Evolutionary conservation across 2,888 invertebrate genomes (phyloP).

Genomic region (Spisula solida): DNA sequence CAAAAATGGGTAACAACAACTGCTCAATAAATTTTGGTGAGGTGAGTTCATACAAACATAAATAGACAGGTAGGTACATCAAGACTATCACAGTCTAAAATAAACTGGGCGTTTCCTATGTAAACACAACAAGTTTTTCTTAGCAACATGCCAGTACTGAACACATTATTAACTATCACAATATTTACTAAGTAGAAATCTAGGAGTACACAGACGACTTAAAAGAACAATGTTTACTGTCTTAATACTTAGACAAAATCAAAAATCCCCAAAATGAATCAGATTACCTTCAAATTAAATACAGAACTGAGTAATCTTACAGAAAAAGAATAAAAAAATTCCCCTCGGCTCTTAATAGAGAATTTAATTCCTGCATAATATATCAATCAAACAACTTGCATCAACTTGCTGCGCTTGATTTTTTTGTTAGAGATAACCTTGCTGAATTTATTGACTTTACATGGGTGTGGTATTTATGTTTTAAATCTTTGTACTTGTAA

Average conservation of each 20-base stretch:
- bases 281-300: constrained; percentile 10
- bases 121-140: constrained; percentile 2
- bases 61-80: not conserved
- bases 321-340: constrained; percentile 16
- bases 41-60: not conserved
- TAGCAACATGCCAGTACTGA: constrained; percentile 11
- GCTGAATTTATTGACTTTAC: constrained; percentile 46
- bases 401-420: constrained; percentile 46
- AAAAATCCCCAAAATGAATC: constrained; percentile 25
- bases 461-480: constrained; percentile 49
- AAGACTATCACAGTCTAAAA: not conserved
- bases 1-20: not conserved
- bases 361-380: constrained; percentile 35
- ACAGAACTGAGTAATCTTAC: constrained; percentile 9
- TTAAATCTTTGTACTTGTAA: constrained; percentile 17
- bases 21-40: not conserved
- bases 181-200: not conserved
- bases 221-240: constrained; percentile 24
- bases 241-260: not conserved
- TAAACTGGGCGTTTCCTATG: constrained; percentile 3
- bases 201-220: not conserved
- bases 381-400: constrained; percentile 44
- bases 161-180: not conserved
- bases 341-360: constrained; percentile 5
- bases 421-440: constrained; percentile 22